These are phyloP conservation scores for Hippocampus comes DNA, from an alignment of 2,113 vertebrate genomes.

Conservation along the genomic window DNA sequence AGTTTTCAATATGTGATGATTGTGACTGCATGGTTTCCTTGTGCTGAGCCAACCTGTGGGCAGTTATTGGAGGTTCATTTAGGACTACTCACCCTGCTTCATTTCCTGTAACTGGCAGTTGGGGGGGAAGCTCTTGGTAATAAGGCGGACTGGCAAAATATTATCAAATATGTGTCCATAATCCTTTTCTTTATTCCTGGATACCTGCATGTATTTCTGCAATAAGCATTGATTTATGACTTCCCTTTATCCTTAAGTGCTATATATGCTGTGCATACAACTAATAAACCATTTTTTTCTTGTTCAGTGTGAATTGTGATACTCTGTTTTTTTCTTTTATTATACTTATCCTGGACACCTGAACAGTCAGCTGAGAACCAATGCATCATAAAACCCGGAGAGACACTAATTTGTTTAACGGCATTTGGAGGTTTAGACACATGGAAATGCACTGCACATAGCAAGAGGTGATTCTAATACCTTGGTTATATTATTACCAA, in stretches of 20 bases:
- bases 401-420: background rate
- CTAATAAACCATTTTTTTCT: background rate
- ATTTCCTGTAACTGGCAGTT: background rate
- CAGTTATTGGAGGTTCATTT: constrained; percentile 13
- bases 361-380: background rate
- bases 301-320: constrained; percentile 31
- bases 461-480: background rate
- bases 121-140: background rate
- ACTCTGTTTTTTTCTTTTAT: background rate
- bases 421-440: background rate
- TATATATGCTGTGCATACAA: constrained; percentile 18
- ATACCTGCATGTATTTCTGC: constrained; percentile 11
- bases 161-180: background rate
- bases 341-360: background rate
- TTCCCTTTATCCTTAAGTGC: constrained; percentile 4
- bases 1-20: constrained; percentile 26
- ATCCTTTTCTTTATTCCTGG: background rate
- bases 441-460: background rate
- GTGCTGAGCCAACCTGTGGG: constrained; percentile 19
- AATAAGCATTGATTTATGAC: constrained; percentile 24
- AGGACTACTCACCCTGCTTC: background rate
- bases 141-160: background rate
- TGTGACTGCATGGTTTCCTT: constrained; percentile 24
- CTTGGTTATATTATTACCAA: background rate
- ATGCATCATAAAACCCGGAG: background rate